Evolutionary conservation across 2,888 invertebrate genomes (phyloP).

Genomic region (Diarsia brunnea): DNA sequence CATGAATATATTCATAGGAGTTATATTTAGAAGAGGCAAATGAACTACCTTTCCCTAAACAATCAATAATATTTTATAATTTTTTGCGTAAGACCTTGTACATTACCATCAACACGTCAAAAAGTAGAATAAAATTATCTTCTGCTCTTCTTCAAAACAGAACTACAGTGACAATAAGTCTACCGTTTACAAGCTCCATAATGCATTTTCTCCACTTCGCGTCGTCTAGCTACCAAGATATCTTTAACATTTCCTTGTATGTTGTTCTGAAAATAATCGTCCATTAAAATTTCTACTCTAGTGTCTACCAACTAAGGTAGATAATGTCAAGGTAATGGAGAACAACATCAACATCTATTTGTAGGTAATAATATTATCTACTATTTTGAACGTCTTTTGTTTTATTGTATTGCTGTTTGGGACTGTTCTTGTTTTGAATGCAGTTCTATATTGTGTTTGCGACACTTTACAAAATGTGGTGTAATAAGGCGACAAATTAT

Average conservation of each 20-base stretch:
- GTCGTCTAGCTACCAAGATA: conserved; percentile 34
- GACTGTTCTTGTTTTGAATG: conserved; percentile 15
- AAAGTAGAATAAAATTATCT: neutral
- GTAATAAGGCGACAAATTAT: neutral
- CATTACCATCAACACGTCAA: neutral
- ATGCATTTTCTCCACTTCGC: conserved; percentile 33
- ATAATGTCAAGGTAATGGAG: conserved; percentile 35
- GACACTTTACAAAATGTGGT: neutral
- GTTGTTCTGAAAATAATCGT: conserved; percentile 35
- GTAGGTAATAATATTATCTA: conserved; percentile 7
- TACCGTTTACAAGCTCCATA: conserved; percentile 49
- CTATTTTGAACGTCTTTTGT: conserved; percentile 23
- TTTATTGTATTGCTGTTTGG: conserved; percentile 1
- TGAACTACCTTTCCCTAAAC: neutral
- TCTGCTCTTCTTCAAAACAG: conserved; percentile 10
- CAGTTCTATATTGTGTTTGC: neutral
- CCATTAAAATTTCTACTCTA: conserved; percentile 3
- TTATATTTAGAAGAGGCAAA: conserved; percentile 7
- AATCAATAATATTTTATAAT: neutral
- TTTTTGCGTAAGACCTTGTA: neutral
- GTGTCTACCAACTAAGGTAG: conserved; percentile 11
- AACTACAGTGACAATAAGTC: conserved; percentile 26
- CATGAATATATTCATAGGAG: conserved; percentile 32
- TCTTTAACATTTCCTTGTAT: conserved; percentile 35
- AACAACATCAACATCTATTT: conserved; percentile 11